Conservation (phyloP, 2,113 vertebrate genomes). For the Halcyon malimbica region DNA sequence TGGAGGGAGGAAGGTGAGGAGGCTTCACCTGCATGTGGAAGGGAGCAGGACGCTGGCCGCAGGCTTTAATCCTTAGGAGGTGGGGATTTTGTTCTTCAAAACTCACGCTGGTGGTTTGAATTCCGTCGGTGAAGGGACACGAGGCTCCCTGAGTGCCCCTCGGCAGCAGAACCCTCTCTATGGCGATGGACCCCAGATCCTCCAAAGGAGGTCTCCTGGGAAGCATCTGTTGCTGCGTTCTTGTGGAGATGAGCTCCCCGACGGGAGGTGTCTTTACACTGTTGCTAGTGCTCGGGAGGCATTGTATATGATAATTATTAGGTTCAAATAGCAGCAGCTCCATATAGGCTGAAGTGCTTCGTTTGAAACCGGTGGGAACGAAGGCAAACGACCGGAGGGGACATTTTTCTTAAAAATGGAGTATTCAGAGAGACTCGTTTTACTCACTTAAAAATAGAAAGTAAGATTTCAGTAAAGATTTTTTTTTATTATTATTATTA, state of each 20-base stretch:
- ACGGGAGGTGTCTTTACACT: neutral
- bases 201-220: neutral
- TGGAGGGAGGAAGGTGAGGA: neutral
- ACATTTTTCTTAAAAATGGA: neutral
- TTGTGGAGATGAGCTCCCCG: neutral
- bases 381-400: neutral
- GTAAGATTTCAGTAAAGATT: neutral
- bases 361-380: neutral
- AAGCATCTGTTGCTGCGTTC: too few relatives aligned
- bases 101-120: too few relatives aligned
- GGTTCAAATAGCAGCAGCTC: neutral
- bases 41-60: neutral
- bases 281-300: neutral
- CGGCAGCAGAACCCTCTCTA: rapidly evolving
- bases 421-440: neutral
- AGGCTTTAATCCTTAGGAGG: too few relatives aligned
- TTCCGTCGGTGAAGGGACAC: rapidly evolving
- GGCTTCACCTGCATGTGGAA: neutral
- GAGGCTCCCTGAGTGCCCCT: rapidly evolving
- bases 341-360: neutral
- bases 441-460: neutral
- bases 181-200: neutral
- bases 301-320: neutral
- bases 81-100: neutral
- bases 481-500: neutral